Percentiles rank a stretch among this genome's conserved stretches.
Conservation (phyloP, 2,888 invertebrate genomes). For the Anarsia innoxiella region DNA sequence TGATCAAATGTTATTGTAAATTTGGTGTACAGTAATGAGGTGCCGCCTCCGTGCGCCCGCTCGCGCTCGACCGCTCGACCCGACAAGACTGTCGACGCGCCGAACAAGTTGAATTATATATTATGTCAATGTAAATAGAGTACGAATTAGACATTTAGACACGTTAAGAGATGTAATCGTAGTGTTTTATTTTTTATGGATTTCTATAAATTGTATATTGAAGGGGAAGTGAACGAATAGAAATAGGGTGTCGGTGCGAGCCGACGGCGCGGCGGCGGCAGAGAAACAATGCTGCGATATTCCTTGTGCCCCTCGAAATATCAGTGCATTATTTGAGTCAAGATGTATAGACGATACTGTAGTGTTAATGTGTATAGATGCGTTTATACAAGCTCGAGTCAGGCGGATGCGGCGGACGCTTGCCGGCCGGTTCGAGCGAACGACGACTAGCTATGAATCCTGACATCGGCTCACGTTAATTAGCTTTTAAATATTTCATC, state of each 20-base stretch:
- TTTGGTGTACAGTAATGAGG: conserved; percentile 61
- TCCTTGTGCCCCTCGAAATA: conserved; percentile 70
- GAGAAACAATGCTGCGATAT: conserved; percentile 69
- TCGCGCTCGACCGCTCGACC: conserved; percentile 35
- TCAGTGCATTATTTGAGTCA: conserved; percentile 71
- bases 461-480: conserved; percentile 76
- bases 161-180: conserved; percentile 62
- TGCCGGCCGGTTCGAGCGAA: conserved; percentile 69
- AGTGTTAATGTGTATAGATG: conserved; percentile 68
- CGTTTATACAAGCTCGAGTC: conserved; percentile 67
- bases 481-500: conserved; percentile 76
- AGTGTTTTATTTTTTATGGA: conserved; percentile 60
- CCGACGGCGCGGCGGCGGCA: conserved; percentile 38
- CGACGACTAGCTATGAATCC: conserved; percentile 75
- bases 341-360: conserved; percentile 62
- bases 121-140: conserved; percentile 68
- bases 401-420: conserved; percentile 48
- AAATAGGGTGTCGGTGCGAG: conserved; percentile 28
- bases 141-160: conserved; percentile 66
- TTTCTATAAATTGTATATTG: conserved; percentile 45
- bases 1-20: conserved; percentile 71
- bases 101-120: conserved; percentile 65
- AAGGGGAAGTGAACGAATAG: conserved; percentile 28
- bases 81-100: conserved; percentile 54
- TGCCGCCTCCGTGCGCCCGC: conserved; percentile 45